A percentile compares a stretch with the other conserved stretches of the same genome.
Conservation (phyloP, 2,113 vertebrate species). For the Ibidorhyncha struthersii region DNA sequence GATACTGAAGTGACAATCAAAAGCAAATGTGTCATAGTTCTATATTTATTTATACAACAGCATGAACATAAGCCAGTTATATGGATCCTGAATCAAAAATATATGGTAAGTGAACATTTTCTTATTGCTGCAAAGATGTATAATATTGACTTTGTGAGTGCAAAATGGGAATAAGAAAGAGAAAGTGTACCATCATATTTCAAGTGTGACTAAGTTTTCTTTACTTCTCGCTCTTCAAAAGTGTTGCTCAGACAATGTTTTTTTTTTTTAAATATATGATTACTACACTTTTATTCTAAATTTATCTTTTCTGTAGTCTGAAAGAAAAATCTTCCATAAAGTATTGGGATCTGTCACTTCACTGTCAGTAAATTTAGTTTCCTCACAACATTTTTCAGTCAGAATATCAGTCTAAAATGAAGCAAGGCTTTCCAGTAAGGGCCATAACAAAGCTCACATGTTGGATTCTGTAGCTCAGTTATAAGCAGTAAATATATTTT, state of each 20-base stretch:
- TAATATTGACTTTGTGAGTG: background rate
- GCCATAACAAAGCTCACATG: background rate
- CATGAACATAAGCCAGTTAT: background rate
- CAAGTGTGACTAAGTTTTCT: background rate
- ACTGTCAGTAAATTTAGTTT: background rate
- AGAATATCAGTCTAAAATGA: background rate
- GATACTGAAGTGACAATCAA: constrained; percentile 60
- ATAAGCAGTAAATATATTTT: background rate
- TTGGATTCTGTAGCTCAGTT: background rate
- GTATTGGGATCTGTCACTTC: background rate
- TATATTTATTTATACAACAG: constrained; percentile 39
- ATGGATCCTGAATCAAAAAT: background rate
- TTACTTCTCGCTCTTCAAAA: background rate
- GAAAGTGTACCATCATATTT: background rate
- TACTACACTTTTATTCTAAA: background rate
- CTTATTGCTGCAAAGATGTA: background rate
- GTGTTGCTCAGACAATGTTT: background rate
- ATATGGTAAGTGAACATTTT: background rate
- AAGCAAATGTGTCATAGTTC: constrained; percentile 40
- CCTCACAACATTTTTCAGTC: background rate
- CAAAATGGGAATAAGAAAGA: background rate
- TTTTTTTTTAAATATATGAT: background rate
- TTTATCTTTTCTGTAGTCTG: background rate
- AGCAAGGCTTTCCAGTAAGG: background rate
- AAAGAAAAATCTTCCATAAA: background rate